Conservation (phyloP, 2,113 vertebrate species). For the Sterrhoptilus dennistouni region DNA sequence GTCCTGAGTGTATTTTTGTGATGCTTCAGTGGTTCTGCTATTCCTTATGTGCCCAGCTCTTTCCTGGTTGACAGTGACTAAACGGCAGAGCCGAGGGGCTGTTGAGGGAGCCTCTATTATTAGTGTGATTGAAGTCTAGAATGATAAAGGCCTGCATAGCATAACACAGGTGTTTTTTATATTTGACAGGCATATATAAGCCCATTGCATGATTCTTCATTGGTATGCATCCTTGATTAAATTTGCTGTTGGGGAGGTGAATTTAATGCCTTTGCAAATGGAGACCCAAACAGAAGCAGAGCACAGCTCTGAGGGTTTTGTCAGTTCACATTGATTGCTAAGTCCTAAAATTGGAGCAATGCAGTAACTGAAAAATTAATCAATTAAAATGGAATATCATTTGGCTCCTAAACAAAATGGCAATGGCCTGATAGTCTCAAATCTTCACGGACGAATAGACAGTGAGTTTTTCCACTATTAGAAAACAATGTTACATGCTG, state of each 20-base stretch:
- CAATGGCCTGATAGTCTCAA: not conserved
- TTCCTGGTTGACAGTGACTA: not conserved
- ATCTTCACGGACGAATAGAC: not conserved
- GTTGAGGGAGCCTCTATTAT: not conserved
- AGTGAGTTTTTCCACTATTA: not conserved
- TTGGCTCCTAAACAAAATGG: slow-evolving; percentile 48
- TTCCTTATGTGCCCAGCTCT: not conserved
- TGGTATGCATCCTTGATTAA: slow-evolving; percentile 37
- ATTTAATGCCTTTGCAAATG: slow-evolving; percentile 25
- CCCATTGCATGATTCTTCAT: not conserved
- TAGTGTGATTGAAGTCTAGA: not conserved
- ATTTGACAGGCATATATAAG: slow-evolving; percentile 4
- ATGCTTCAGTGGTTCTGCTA: not conserved
- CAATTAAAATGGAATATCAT: slow-evolving; percentile 29
- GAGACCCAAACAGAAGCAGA: not conserved
- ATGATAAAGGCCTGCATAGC: not conserved
- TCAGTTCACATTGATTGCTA: slow-evolving; percentile 38
- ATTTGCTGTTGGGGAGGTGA: not conserved
- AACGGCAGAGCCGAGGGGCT: not conserved
- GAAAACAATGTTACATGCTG: not conserved
- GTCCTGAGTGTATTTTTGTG: not conserved
- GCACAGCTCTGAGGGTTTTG: not conserved
- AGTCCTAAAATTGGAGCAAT: slow-evolving; percentile 36
- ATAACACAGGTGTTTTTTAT: not conserved
- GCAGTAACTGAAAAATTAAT: slow-evolving; percentile 44